Base-by-base conservation (phyloP, 2,888 invertebrate genomes). In the Pseudococcus viburni region DNA sequence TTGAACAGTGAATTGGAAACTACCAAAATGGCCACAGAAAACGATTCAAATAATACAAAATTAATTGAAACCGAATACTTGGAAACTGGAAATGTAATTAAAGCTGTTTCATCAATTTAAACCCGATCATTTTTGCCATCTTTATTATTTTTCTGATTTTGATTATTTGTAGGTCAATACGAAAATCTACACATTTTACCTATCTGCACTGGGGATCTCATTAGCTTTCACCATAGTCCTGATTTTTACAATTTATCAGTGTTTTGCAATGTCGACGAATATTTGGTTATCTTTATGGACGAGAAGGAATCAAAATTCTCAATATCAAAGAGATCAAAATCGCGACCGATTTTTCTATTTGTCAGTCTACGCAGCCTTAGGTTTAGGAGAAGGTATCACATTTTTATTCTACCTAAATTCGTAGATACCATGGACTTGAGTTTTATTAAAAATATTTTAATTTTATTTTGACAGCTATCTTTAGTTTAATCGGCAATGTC, bases 31-130 rank as follows among this genome's bases (percentile, higher is more conserved):
- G n/a, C 12, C 12, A 0, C 17, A 8, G 19, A 77, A 17, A 12
- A 39, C 11, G n/a, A 39, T 39, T 77, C 77, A 15, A 42, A 39
- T 77, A 17, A 5, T 8, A 12, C 39, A 39, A 97, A 96, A 92
- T 93, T 99, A 9, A 98, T 98, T 90, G 97, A 98, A 92, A 94
- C 94, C 0, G 99, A 99, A 91, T 97, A 96, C 91, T 93, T 97
- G 0, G 97, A 97, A 93, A 97, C 96, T 0, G 99, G 99, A 91
- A 96, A 96, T 91, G 97, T 96, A 92, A 59, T 17, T 19, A 64
- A 22, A 55, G 8, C n/a, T 5, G 7, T n/a, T n/a, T 6, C n/a
- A 9, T 8, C 5, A 51, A 51, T 15, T 12, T 15, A 6, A 15
- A 51, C 0, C 12, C 12, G 2, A 51, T 51, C 12, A 12, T 55